Base-by-base conservation (phyloP, 2,888 invertebrate species). In the Ectropis crepuscularia region DNA sequence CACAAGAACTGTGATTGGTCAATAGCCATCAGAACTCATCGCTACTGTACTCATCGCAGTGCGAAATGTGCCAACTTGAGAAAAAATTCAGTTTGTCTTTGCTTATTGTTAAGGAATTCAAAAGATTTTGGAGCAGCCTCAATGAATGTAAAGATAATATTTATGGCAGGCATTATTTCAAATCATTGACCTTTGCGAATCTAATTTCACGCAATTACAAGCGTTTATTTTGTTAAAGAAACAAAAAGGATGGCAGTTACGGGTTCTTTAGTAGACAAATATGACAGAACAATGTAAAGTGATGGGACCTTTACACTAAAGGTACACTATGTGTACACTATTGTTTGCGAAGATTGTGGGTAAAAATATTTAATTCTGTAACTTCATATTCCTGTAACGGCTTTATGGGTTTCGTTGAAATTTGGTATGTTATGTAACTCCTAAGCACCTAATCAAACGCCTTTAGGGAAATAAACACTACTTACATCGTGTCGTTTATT, bases 171-270 rank as follows among this genome's bases (percentile, higher is more conserved):
- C 49, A 50, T 63, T 58, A 36, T 54, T 59, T 9, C 1, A 9
- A 59, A 37, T 37, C 63, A 41, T 59, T 59, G 47, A 59, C 54
- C 58, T 58, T 49, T 54, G 45, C 54, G 37, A 54, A 54, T 54
- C 12, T 2, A 45, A 54, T 54, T 54, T 46, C 45, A 37, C 47
- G 28, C 55, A 47, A 55, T 55, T 47, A 55, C 6, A 16, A 48
- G 39, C 47, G 55, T 55, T 37, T 46, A 46, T 45, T 12, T 39
- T 47, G 9, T 47, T 28, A 55, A 55, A 55, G 12, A 39, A 48
- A 55, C 39, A 55, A 41, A 55, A 55, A 16, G 47, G 55, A 55
- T 10, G 47, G 39, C 41, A 41, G 16, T 28, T 28, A 28, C 16
- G 16, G 16, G 10, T 6, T 41, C 7, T n/a, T n/a, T 16, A 28